phyloP scores from a whole-genome alignment of 2,888 invertebrate genomes.

The Melolontha melolontha region DNA sequence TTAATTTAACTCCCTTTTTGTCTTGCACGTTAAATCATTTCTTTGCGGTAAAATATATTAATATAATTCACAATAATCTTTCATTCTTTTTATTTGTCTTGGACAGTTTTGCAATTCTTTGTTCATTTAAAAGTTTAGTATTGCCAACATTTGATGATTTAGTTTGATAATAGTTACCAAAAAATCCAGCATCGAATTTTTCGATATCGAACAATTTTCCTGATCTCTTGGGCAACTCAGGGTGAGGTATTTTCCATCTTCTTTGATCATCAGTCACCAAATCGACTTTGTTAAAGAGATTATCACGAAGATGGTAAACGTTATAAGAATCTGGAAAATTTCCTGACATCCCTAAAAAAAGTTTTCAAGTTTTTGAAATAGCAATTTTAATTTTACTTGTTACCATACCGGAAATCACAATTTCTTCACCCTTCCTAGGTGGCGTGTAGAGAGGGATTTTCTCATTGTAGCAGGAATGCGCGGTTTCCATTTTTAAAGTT shows the following conservation, averaged over 20 bases:
- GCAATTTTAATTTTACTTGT: neutral
- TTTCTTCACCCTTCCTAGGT: conserved; percentile 68
- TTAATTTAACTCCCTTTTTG: neutral
- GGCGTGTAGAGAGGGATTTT: neutral
- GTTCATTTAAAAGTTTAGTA: too few species aligned
- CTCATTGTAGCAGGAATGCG: too few species aligned
- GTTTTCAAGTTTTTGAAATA: neutral
- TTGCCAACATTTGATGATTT: neutral
- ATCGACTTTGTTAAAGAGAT: conserved; percentile 82
- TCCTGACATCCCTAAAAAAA: conserved; percentile 68
- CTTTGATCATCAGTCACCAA: conserved; percentile 84
- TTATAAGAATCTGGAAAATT: conserved; percentile 84
- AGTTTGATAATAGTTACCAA: conserved; percentile 60
- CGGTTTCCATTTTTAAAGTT: too few species aligned
- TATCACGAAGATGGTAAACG: conserved; percentile 76
- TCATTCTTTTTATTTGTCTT: too few species aligned
- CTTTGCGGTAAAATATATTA: too few species aligned
- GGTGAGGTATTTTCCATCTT: conserved; percentile 79
- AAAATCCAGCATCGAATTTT: conserved; percentile 70
- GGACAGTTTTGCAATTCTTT: too few species aligned
- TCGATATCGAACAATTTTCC: conserved; percentile 73
- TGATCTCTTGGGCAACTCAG: conserved; percentile 71
- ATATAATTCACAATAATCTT: too few species aligned
- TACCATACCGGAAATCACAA: conserved; percentile 72
- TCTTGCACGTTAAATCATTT: too few species aligned